Percentiles rank a stretch among this genome's conserved stretches.
Evolutionary conservation across 1,140 invertebrate genomes (phyloP).

Genomic region (Hyphantria cunea): DNA sequence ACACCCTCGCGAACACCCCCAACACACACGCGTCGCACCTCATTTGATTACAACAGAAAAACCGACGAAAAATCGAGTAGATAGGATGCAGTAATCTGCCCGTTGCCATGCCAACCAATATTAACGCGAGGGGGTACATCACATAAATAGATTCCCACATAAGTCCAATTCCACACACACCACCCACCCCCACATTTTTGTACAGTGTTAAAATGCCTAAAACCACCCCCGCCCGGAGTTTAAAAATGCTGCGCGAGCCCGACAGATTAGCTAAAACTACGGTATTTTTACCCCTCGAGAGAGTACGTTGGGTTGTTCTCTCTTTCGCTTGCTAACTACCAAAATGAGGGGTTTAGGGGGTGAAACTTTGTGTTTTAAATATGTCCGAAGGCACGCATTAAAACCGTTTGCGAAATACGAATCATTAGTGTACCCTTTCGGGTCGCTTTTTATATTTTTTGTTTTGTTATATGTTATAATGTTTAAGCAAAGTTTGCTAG

Average conservation of each 20-base stretch:
- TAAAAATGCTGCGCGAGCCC: constrained; percentile 59
- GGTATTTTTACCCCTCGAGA: constrained; percentile 78
- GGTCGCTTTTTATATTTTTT: constrained; percentile 22
- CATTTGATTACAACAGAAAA: constrained; percentile 81
- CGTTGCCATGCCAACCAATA: constrained; percentile 74
- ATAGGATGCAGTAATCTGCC: constrained; percentile 72
- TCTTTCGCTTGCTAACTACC: constrained; percentile 71
- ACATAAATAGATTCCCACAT: constrained; percentile 78
- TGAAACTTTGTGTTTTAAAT: constrained; percentile 77
- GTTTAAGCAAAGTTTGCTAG: constrained; percentile 5
- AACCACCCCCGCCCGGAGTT: constrained; percentile 64
- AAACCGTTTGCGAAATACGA: constrained; percentile 67
- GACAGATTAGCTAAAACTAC: constrained; percentile 83
- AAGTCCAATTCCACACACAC: constrained; percentile 69
- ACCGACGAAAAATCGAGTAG: constrained; percentile 79
- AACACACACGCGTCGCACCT: constrained; percentile 65
- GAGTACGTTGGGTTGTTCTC: constrained; percentile 53
- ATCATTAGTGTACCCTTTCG: constrained; percentile 61
- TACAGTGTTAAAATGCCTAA: constrained; percentile 76
- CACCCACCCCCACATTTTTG: constrained; percentile 62
- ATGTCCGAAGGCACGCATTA: constrained; percentile 77
- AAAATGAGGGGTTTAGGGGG: constrained; percentile 61
- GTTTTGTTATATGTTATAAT: constrained; percentile 19
- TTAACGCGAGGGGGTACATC: constrained; percentile 59
- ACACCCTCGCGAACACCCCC: constrained; percentile 21